Base-by-base conservation (phyloP, 2,888 invertebrate species). In the Trichogramma dendrolimi region DNA sequence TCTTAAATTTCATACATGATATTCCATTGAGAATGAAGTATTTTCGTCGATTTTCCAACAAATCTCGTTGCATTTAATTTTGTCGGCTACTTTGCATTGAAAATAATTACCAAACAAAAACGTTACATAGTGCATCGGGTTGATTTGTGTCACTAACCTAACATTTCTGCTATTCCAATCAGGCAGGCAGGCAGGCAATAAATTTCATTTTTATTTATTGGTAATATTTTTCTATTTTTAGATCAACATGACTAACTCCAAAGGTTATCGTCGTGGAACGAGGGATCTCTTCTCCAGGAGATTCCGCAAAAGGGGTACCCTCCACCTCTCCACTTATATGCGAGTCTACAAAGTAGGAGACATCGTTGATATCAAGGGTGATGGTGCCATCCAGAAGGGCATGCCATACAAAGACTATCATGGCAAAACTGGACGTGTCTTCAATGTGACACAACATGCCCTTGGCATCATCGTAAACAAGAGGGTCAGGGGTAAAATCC, bases 371-470 rank as follows among this genome's bases (percentile, higher is more conserved):
- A 92, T 99, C 72, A 98, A 92, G 88, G 99, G 97, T 68, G 94
- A 98, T 82, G 98, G 99, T 76, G 98, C 98, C 58, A 94, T 99
- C 5, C 99, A 99, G 79, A 99, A 98, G 81, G 99, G 99, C 79
- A 96, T 99, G 97, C 99, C 99, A 61, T 93, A 96, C 85, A 99
- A 99, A 83, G 94, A 88, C 2, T 99, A 99, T 81, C 99, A 99
- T 74, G 99, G 99, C 50, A 96, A 96, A 82, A 99, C 99, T 64
- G 99, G 99, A 11, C 88, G 96, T 68, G 92, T 99, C 0, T 99
- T 92, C 85, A 99, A 99, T 73, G 97, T 99, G 4, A 97, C 98
- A 42, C 91, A 91, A 56, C 96, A 96, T 75, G 98, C 98, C 70
- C 87, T 99, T 58, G 99, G 99, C 71, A 94, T 99, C 6, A 94